Conservation (phyloP, 2,888 invertebrate species). For the Atherix ibis region DNA sequence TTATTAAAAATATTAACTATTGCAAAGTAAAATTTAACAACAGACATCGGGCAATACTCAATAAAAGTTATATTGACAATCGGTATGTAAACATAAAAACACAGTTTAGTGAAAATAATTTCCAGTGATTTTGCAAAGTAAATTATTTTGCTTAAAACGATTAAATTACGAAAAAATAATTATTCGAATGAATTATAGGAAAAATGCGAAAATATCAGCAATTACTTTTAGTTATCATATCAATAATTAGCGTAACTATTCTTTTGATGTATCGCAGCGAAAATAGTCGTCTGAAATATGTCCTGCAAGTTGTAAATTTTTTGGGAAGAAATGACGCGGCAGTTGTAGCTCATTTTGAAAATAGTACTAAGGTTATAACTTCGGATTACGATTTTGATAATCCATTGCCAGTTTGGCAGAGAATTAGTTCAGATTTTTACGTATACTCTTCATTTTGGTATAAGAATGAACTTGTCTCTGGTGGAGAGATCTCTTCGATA, state of each 20-base stretch:
- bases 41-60: too few relatives aligned
- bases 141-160: too few relatives aligned
- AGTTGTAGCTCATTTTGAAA: constrained; percentile 21
- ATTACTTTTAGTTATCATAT: constrained; percentile 51
- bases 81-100: too few relatives aligned
- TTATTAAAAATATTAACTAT: too few relatives aligned
- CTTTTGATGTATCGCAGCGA: constrained; percentile 72
- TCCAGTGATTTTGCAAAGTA: too few relatives aligned
- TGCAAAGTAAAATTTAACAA: too few relatives aligned
- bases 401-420: constrained; percentile 44
- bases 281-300: constrained; percentile 67
- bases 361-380: constrained; percentile 18
- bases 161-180: too few relatives aligned
- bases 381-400: constrained; percentile 26
- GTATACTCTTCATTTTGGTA: constrained; percentile 45
- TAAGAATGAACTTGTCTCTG: constrained; percentile 26
- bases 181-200: too few relatives aligned
- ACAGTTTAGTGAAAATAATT: too few relatives aligned
- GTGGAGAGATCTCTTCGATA: constrained; percentile 34
- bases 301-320: constrained; percentile 71
- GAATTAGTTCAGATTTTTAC: constrained; percentile 37
- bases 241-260: constrained; percentile 53
- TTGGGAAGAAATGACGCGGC: constrained; percentile 44
- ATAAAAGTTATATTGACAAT: too few relatives aligned
- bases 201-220: constrained; percentile 74